Evolutionary conservation across 2,797 vertebrate species (phyloP).

Genomic region (Rhinogobio ventralis): DNA sequence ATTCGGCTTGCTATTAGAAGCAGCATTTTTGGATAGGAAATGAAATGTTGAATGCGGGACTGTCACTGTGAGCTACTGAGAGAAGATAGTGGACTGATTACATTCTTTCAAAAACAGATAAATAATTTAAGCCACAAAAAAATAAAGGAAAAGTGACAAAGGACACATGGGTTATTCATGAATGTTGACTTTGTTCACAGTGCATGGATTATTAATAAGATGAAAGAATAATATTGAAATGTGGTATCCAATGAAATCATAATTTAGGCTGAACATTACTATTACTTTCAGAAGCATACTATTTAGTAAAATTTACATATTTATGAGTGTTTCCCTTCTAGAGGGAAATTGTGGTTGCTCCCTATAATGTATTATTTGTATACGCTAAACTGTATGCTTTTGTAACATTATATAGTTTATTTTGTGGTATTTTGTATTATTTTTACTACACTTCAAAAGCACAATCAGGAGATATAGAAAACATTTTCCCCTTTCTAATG

Average conservation of each 20-base stretch:
- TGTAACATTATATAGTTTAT: not conserved
- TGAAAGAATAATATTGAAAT: conserved; percentile 58
- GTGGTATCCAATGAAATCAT: conserved; percentile 40
- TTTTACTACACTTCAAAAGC: not conserved
- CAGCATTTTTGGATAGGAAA: not conserved
- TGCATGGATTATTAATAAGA: conserved; percentile 55
- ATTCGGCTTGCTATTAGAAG: not conserved
- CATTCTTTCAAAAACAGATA: conserved; percentile 21
- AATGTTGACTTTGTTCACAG: conserved; percentile 43
- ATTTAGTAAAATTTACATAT: conserved; percentile 23
- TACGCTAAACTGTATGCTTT: not conserved
- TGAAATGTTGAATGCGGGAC: not conserved
- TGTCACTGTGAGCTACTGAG: conserved; percentile 1
- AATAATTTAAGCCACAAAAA: conserved; percentile 52
- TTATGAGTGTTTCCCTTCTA: not conserved
- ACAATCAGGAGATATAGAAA: not conserved
- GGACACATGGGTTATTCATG: conserved; percentile 50
- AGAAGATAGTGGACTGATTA: not conserved
- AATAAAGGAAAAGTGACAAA: conserved; percentile 38
- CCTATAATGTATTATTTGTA: not conserved
- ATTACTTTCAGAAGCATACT: conserved; percentile 30
- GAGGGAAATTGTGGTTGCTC: not conserved
- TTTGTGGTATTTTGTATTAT: not conserved
- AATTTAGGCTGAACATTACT: conserved; percentile 30
- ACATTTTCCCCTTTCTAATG: too few relatives aligned